Conservation (phyloP, 30 jellyfish, hydroid and myxozoan species). For the Mastigias papua region DNA sequence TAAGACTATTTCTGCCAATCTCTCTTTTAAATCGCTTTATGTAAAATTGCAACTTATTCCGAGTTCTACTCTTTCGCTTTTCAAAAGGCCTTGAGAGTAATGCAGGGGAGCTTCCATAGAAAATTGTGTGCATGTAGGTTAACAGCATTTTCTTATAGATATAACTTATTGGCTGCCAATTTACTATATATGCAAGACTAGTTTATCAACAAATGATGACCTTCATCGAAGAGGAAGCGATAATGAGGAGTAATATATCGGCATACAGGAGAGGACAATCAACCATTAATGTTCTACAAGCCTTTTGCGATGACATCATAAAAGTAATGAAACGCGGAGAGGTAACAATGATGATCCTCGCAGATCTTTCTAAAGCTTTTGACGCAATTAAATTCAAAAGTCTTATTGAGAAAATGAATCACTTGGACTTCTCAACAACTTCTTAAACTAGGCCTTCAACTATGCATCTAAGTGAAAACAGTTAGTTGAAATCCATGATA, state of each 20-base stretch:
- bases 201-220: conserved; percentile 17
- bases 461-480: too few relatives aligned
- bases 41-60: too few relatives aligned
- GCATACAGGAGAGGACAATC: conserved; percentile 64
- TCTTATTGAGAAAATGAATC: conserved; percentile 8
- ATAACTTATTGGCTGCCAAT: too few relatives aligned
- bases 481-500: too few relatives aligned
- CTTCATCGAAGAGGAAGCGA: conserved; percentile 32
- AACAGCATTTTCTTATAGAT: too few relatives aligned
- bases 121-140: too few relatives aligned
- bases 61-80: too few relatives aligned
- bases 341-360: conserved; percentile 54
- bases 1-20: too few relatives aligned
- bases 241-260: conserved; percentile 22
- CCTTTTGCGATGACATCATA: conserved; percentile 47
- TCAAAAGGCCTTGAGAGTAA: too few relatives aligned
- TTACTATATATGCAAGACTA: conserved; percentile 4
- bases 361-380: conserved; percentile 14
- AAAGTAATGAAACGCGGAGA: conserved; percentile 50
- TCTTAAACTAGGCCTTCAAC: not conserved
- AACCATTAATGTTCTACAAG: conserved; percentile 44
- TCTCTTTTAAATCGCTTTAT: too few relatives aligned
- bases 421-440: not conserved
- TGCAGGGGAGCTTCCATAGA: too few relatives aligned
- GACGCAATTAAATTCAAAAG: conserved; percentile 1